A percentile compares a stretch with the other conserved stretches of the same genome.
Conservation (phyloP, 30 jellyfish, hydroid and myxozoan genomes). For the Calvadosia cruxmelitensis region DNA sequence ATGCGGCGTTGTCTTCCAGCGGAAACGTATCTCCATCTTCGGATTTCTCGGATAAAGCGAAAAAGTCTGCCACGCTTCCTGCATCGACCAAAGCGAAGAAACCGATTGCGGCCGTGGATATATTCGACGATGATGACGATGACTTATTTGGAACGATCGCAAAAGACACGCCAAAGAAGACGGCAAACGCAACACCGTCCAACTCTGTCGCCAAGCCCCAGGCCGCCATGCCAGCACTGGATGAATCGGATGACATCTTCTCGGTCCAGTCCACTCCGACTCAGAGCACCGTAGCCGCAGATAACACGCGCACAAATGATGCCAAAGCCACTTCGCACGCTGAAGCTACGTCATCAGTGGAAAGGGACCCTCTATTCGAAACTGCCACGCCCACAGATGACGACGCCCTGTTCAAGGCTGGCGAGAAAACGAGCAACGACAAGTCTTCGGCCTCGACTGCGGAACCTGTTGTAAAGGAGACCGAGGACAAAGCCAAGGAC, state of each 20-base stretch:
- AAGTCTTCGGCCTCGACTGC: background rate
- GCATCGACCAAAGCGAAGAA: background rate
- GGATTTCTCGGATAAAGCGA: background rate
- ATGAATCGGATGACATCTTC: background rate
- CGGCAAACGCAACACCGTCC: background rate
- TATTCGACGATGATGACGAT: constrained; percentile 59
- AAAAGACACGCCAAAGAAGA: constrained; percentile 3
- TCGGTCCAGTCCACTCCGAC: background rate
- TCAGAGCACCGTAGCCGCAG: background rate
- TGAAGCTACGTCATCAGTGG: background rate
- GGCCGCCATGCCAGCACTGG: background rate
- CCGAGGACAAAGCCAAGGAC: background rate
- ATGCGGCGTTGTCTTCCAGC: background rate
- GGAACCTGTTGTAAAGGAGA: background rate
- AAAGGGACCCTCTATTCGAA: background rate
- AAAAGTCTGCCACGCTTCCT: background rate
- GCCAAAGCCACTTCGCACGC: background rate
- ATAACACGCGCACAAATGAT: background rate
- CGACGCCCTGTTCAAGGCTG: background rate
- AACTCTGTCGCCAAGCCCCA: background rate
- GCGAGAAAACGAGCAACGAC: background rate
- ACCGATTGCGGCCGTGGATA: constrained; percentile 13
- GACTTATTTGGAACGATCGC: constrained; percentile 1
- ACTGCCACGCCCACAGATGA: background rate
- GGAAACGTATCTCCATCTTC: background rate